These are phyloP conservation scores for Mythimna albipuncta DNA, from an alignment of 2,888 invertebrate genomes.

Conservation along the genomic window DNA sequence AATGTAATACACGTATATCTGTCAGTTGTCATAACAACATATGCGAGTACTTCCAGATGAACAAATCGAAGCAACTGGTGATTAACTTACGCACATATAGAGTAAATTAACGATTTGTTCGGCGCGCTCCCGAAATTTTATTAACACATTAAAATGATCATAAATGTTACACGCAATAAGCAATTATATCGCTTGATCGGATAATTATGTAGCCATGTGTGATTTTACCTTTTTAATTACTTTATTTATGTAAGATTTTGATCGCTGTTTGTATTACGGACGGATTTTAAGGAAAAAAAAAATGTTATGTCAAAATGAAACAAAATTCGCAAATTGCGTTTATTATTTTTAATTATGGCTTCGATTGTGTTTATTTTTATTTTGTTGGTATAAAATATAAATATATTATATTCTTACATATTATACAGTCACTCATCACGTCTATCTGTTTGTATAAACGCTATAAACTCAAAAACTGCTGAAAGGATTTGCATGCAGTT, in stretches of 20 bases:
- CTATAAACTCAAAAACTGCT: too few relatives aligned
- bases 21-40: constrained; percentile 1
- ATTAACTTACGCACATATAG: constrained; percentile 48
- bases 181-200: constrained; percentile 73
- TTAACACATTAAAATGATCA: constrained; percentile 70
- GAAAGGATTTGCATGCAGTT: too few relatives aligned
- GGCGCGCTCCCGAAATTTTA: constrained; percentile 60
- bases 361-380: too few relatives aligned
- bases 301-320: too few relatives aligned
- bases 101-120: constrained; percentile 61
- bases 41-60: constrained; percentile 34
- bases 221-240: constrained; percentile 39
- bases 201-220: constrained; percentile 66
- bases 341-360: too few relatives aligned
- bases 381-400: too few relatives aligned
- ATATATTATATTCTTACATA: too few relatives aligned
- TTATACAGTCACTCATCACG: too few relatives aligned
- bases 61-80: constrained; percentile 45
- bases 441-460: too few relatives aligned
- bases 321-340: too few relatives aligned
- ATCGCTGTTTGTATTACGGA: not conserved
- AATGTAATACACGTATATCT: not conserved
- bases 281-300: too few relatives aligned
- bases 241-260: constrained; percentile 11
- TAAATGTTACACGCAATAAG: constrained; percentile 75